Evolutionary conservation across 53 echinoderm and acorn worm genomes (phyloP).

Genomic region (Hippasteria phrygiana): DNA sequence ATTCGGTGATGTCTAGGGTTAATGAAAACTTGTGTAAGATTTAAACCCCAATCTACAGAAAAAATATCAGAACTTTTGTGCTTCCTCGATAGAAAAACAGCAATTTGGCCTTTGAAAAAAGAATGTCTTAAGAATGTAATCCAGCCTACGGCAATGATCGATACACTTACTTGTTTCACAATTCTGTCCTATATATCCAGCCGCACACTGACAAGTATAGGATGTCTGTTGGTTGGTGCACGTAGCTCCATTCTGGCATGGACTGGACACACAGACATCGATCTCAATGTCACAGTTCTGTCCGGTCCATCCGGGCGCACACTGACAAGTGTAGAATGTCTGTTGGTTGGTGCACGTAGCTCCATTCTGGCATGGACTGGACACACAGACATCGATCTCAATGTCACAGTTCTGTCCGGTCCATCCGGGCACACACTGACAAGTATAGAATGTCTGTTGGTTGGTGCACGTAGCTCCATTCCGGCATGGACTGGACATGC

Average conservation of each 20-base stretch:
- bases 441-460: conserved; percentile 2
- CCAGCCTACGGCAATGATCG: too few relatives aligned
- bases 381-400: conserved; percentile 56
- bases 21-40: too few relatives aligned
- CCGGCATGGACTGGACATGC: conserved; percentile 28
- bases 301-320: conserved; percentile 54
- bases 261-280: neutral
- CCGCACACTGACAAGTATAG: conserved; percentile 35
- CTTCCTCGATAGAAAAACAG: too few relatives aligned
- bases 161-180: conserved; percentile 27
- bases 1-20: too few relatives aligned
- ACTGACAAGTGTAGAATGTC: conserved; percentile 52
- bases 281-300: neutral
- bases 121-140: too few relatives aligned
- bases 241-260: conserved; percentile 50
- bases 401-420: neutral
- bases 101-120: too few relatives aligned
- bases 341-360: conserved; percentile 52
- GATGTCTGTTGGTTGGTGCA: neutral
- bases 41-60: too few relatives aligned
- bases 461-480: conserved; percentile 36
- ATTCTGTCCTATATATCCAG: conserved; percentile 5
- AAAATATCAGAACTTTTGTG: too few relatives aligned
- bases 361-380: conserved; percentile 70
- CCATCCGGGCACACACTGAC: conserved; percentile 34